Base-by-base conservation (phyloP, 2,797 vertebrate species). In the Perdix hodgsoniae region DNA sequence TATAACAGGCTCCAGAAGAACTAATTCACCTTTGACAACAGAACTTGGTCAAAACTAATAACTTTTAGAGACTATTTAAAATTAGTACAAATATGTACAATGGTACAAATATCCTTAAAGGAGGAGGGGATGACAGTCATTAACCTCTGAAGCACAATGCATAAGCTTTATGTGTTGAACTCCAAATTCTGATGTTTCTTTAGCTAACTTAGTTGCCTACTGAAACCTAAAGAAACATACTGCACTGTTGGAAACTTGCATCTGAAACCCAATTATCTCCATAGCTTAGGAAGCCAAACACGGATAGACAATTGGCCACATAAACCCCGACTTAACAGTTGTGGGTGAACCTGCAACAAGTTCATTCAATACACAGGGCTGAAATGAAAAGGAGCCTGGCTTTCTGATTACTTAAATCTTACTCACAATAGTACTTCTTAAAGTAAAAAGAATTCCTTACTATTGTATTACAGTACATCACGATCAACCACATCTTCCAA, bases 391-490 rank as follows among this genome's bases (percentile, higher is more conserved):
- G 37, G 59, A 59, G 57, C 33, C 31, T 35, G 10, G 40, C 31
- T 21, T 91, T 94, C 45, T 47, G 59, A 81, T 70, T 1, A 1
- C 49, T 88, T 42, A 64, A 59, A 8, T 18, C 11, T 22, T 35
- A 83, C 35, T 71, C 39, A 90, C 23, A 73, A 86, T 71, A 77
- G 7, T 6, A 45, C 37, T 90, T 89, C 81, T 90, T 66, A 33
- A 87, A 91, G 35, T 76, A 50, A 79, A 26, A 87, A 83, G 57
- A 80, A 85, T 87, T 86, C 84, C 35, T 93, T 72, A 40, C 16
- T 93, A 76, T 89, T 70, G 14, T 66, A 75, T 96, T 94, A 86
- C 76, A 93, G 82, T 83, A 63, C 59, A 91, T 83, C 44, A 67
- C 50, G 74, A 86, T 54, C 29, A 91, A 39, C 3, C 29, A 75